phyloP scores from a whole-genome alignment of 1,140 invertebrate genomes.

The Bicyclus anynana region DNA sequence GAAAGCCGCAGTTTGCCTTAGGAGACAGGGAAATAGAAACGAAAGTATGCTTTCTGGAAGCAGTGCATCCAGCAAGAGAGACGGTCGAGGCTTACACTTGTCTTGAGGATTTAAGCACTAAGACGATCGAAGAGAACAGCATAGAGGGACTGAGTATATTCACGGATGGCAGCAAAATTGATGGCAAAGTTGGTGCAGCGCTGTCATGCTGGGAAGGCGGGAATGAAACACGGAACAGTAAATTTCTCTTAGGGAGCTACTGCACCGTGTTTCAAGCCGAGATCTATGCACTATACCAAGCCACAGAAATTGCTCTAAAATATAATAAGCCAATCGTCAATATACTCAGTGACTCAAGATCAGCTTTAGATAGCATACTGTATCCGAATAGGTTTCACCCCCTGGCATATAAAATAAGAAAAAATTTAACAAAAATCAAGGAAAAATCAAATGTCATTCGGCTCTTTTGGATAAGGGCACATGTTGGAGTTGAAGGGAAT shows the following conservation, averaged over 20 bases:
- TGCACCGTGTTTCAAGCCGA: constrained; percentile 12
- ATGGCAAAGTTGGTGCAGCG: constrained; percentile 11
- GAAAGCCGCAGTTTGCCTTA: neutral
- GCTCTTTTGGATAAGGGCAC: neutral
- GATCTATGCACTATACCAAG: neutral
- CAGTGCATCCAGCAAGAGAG: constrained; percentile 13
- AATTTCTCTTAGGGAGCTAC: neutral
- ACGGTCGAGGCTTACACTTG: neutral
- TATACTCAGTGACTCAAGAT: too few relatives aligned
- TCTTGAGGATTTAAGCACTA: constrained; percentile 2
- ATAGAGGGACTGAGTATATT: neutral
- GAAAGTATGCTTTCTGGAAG: neutral
- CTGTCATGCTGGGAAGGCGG: constrained; percentile 13
- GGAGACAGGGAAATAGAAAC: constrained; percentile 20
- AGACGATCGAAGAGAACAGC: neutral
- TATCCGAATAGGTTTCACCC: too few relatives aligned
- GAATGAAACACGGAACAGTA: neutral
- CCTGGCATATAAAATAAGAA: too few relatives aligned
- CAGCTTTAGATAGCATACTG: too few relatives aligned
- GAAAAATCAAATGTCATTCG: neutral
- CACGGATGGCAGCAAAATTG: constrained; percentile 21
- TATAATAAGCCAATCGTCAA: too few relatives aligned
- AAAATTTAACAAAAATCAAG: neutral
- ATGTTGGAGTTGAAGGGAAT: neutral
- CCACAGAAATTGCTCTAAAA: neutral